These are phyloP conservation scores for Dicycla oo DNA, from an alignment of 2,888 invertebrate species.

Conservation along the genomic window DNA sequence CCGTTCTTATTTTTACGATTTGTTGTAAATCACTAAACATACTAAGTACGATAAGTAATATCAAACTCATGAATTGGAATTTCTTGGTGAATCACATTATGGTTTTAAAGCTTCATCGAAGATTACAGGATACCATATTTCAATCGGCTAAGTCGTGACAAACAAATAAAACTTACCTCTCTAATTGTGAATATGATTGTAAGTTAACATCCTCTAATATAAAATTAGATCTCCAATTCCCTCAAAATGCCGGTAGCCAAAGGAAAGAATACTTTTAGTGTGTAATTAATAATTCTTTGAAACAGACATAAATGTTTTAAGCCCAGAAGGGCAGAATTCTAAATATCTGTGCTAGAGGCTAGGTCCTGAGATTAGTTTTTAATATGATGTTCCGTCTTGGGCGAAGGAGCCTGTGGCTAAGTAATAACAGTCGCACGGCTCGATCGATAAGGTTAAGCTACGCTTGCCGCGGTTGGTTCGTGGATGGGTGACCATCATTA, in stretches of 20 bases:
- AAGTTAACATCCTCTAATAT: constrained; percentile 32
- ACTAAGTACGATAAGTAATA: too few species aligned
- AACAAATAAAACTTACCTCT: constrained; percentile 32
- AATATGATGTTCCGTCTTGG: constrained; percentile 14
- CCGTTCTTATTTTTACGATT: neutral
- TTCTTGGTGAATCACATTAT: neutral
- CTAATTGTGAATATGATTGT: constrained; percentile 56
- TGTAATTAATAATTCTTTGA: constrained; percentile 65
- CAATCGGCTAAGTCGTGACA: constrained; percentile 51
- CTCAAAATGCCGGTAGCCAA: constrained; percentile 56
- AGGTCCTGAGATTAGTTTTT: constrained; percentile 32
- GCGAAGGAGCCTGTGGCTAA: too few species aligned
- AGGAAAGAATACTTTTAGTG: constrained; percentile 49
- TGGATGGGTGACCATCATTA: too few species aligned
- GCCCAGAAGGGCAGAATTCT: constrained; percentile 60
- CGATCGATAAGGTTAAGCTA: too few species aligned
- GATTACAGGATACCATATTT: constrained; percentile 30
- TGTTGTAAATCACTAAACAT: too few species aligned
- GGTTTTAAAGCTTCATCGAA: neutral
- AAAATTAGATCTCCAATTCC: constrained; percentile 39
- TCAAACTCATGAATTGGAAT: neutral
- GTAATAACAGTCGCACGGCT: too few species aligned
- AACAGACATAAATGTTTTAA: constrained; percentile 59
- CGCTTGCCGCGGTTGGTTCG: too few species aligned
- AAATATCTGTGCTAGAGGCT: constrained; percentile 65